These are phyloP conservation scores for Hyposoter didymator DNA, from an alignment of 2,888 invertebrate genomes.

Conservation along the genomic window DNA sequence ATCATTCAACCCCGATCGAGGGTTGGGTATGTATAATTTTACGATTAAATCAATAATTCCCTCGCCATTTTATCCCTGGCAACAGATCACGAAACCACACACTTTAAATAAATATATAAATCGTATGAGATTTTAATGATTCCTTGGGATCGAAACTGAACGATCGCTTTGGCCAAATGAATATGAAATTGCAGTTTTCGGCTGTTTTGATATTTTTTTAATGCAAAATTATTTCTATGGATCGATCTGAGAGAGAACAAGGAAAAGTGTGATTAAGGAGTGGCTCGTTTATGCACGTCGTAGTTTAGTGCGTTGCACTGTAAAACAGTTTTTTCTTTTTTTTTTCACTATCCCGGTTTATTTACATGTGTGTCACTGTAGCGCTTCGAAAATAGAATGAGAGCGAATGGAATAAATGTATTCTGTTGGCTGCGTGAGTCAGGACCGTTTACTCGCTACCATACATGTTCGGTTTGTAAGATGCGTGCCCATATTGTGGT, in stretches of 20 bases:
- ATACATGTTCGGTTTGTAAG: conserved; percentile 52
- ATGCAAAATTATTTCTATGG: background rate
- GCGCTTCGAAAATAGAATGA: background rate
- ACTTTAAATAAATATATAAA: background rate
- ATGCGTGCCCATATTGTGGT: conserved; percentile 60
- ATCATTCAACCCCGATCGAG: background rate
- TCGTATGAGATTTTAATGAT: background rate
- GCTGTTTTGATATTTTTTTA: background rate
- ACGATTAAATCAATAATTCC: background rate
- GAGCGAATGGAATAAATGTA: conserved; percentile 14
- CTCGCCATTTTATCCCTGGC: background rate
- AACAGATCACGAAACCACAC: background rate
- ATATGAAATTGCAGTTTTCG: background rate
- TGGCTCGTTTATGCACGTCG: conserved; percentile 31
- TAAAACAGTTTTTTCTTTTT: background rate
- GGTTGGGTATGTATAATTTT: background rate
- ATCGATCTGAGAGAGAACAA: conserved; percentile 5
- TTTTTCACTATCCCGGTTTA: background rate
- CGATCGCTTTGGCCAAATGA: background rate
- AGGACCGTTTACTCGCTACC: conserved; percentile 52
- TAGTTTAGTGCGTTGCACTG: conserved; percentile 4
- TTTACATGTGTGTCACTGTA: conserved; percentile 22
- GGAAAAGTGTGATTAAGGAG: conserved; percentile 20
- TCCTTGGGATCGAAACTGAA: background rate
- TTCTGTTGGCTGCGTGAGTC: conserved; percentile 59